A percentile compares a stretch with the other conserved stretches of the same genome.
phyloP scores from a whole-genome alignment of 2,888 invertebrate genomes.

The Cantharis nigra region DNA sequence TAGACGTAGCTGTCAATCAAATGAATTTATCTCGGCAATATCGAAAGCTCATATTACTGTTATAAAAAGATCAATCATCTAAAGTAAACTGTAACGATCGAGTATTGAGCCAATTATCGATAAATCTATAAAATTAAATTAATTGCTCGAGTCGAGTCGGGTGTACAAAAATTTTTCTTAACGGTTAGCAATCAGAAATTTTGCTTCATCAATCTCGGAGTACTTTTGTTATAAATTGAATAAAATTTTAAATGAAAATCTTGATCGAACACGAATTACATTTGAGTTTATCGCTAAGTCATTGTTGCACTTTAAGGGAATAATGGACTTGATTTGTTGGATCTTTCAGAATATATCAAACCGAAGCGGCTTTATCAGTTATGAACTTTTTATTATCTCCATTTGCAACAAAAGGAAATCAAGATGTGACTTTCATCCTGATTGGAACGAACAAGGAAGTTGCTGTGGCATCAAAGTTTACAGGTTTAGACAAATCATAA shows the following conservation, averaged over 20 bases:
- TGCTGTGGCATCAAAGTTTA: background rate
- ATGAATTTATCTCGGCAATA: slow-evolving; percentile 30
- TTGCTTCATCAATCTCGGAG: background rate
- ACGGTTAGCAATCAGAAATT: background rate
- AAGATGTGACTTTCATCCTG: background rate
- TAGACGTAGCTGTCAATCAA: slow-evolving; percentile 32
- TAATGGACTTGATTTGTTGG: slow-evolving; percentile 16
- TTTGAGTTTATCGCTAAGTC: slow-evolving; percentile 11
- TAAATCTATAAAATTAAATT: background rate
- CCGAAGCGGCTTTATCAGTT: slow-evolving; percentile 16
- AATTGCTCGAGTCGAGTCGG: background rate
- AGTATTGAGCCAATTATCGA: slow-evolving; percentile 3
- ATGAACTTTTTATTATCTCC: slow-evolving; percentile 18
- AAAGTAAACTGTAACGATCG: slow-evolving; percentile 22
- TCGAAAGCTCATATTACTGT: slow-evolving; percentile 34
- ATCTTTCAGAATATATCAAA: slow-evolving; percentile 9
- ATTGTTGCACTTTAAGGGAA: slow-evolving; percentile 21
- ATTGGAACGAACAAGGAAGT: background rate
- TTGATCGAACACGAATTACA: background rate
- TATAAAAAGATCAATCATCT: slow-evolving; percentile 20
- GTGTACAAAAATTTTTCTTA: background rate
- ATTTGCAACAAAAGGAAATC: background rate
- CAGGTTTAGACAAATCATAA: background rate
- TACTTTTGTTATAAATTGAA: background rate
- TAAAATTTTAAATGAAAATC: background rate